Evolutionary conservation across 2,888 invertebrate species (phyloP).

Genomic region (Rhagophthalmus giganteus): DNA sequence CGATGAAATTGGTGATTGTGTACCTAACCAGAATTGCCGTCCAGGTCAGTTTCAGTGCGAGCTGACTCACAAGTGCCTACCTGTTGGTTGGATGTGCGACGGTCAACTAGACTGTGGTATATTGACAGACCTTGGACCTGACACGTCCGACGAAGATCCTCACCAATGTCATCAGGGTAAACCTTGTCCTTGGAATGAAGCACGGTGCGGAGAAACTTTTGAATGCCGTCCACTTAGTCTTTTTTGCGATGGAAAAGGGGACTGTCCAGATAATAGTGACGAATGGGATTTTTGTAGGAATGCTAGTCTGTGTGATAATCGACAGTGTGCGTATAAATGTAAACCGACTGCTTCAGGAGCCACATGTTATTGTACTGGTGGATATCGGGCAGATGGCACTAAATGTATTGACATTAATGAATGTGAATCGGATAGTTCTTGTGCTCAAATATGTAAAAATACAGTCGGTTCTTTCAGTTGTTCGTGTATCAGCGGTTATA

Average conservation of each 20-base stretch:
- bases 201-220: constrained; percentile 64
- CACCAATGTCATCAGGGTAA: constrained; percentile 64
- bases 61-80: constrained; percentile 71
- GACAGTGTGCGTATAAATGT: constrained; percentile 63
- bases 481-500: constrained; percentile 73
- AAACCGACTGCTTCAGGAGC: constrained; percentile 71
- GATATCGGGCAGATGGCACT: constrained; percentile 65
- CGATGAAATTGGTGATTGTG: constrained; percentile 64
- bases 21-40: constrained; percentile 59
- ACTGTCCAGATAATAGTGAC: constrained; percentile 73
- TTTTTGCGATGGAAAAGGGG: constrained; percentile 69
- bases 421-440: constrained; percentile 70
- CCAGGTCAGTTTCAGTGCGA: constrained; percentile 76
- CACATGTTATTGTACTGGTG: constrained; percentile 73
- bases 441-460: constrained; percentile 76
- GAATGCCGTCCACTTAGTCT: constrained; percentile 64
- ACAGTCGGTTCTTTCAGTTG: constrained; percentile 70
- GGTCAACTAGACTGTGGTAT: constrained; percentile 76
- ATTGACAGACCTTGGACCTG: constrained; percentile 55
- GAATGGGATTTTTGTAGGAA: constrained; percentile 71
- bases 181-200: constrained; percentile 69
- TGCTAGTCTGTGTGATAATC: constrained; percentile 41
- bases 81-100: constrained; percentile 77
- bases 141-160: constrained; percentile 72
- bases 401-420: constrained; percentile 77